Evolutionary conservation across 2,113 vertebrate genomes (phyloP), one percentile per base, ranked within the genome.

Genomic region (Ploceus nigricollis): DNA sequence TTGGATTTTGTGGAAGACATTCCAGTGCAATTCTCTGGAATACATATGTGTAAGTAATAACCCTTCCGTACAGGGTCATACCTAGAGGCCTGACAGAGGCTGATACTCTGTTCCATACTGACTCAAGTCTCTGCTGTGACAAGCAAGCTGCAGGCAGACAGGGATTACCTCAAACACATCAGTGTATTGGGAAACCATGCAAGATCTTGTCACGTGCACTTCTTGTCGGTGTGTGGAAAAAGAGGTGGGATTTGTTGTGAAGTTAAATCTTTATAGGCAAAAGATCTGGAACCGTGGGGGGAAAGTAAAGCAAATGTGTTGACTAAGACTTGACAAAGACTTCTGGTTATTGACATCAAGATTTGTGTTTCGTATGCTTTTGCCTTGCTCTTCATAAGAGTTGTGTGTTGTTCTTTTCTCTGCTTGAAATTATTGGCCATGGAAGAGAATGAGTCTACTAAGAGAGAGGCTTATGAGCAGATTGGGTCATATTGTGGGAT

Each of bases 81-180:
- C 27, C 8, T 30, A 10, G 39, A 71, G 37, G 22, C n/a, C 22
- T 0, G 1, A 13, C 33, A 58, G 23, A 66, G 17, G 6, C 0
- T 70, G 24, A 31, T 73, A 4, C 21, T 73, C 18, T 28, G 5
- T 61, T 75, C 0, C 1, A 8, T 48, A n/a, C 22, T 3, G 25
- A 9, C 15, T 0, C 0, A 22, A 44, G 50, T 57, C 31, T 85
- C 15, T 3, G 1, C 37, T 77, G 42, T 57, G 64, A 48, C 24
- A 51, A 39, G 30, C 27, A n/a, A 57, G 31, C 21, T 42, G 13
- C 5, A 65, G 39, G 22, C 37, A 57, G 63, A 8, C 13, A 35
- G 24, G 27, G n/a, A 37, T 65, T 24, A 15, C 44, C 57, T 48
- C 18, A 33, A 69, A 53, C 4, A 19, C 27, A 56, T 30, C 33